Evolutionary conservation across 2,888 invertebrate genomes (phyloP).

Genomic region (Encarsia formosa): DNA sequence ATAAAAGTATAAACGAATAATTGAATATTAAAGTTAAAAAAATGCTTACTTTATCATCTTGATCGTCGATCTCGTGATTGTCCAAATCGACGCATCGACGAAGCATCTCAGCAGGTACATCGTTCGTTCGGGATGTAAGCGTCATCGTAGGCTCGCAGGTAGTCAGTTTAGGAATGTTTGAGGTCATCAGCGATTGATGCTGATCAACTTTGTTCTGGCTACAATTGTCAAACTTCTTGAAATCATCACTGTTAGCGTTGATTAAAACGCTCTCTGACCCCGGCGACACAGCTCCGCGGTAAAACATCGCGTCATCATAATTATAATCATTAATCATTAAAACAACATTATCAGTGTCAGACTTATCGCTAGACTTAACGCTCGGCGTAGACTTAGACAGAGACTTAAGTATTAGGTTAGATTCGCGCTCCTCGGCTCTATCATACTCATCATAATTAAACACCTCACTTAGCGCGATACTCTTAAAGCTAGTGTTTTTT

Average conservation of each 20-base stretch:
- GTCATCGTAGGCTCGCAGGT: conserved; percentile 52
- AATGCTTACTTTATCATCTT: too few species aligned
- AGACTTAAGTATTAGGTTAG: conserved; percentile 46
- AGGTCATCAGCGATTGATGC: conserved; percentile 35
- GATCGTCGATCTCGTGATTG: conserved; percentile 17
- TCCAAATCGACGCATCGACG: conserved; percentile 39
- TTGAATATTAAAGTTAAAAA: too few species aligned
- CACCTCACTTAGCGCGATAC: conserved; percentile 16
- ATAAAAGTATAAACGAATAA: too few species aligned
- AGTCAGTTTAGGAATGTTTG: conserved; percentile 51
- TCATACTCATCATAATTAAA: not conserved
- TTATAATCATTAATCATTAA: conserved; percentile 38
- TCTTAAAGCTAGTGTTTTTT: conserved; percentile 45
- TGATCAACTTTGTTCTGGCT: conserved; percentile 23
- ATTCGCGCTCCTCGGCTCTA: conserved; percentile 37
- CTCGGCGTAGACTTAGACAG: conserved; percentile 49
- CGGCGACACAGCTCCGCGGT: conserved; percentile 2
- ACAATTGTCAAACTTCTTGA: conserved; percentile 16
- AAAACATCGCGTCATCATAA: conserved; percentile 36
- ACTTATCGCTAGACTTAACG: conserved; percentile 48
- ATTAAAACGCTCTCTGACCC: not conserved
- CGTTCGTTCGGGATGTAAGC: conserved; percentile 50
- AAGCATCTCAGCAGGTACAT: conserved; percentile 37
- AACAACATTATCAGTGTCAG: conserved; percentile 42
- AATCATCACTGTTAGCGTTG: conserved; percentile 7